phyloP scores from a whole-genome alignment of 2,113 vertebrate species.

The Perca schrenkii region DNA sequence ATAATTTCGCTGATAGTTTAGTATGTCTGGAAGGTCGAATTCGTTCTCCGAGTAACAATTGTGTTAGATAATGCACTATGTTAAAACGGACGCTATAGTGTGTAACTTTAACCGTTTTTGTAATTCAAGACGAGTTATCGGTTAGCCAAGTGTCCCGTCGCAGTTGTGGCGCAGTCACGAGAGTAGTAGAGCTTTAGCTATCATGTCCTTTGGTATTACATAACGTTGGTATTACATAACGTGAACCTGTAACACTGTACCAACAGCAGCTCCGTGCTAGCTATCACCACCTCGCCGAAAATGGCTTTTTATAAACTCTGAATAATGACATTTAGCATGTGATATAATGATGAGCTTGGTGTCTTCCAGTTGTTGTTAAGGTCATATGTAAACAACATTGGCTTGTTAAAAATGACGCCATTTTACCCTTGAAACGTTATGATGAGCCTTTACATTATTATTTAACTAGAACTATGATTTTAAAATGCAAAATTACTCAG shows the following conservation, averaged over 20 bases:
- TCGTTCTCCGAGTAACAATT: not conserved
- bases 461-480: too few relatives aligned
- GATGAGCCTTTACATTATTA: not conserved
- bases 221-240: conserved; percentile 52
- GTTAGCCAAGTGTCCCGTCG: rapidly evolving
- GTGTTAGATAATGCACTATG: rapidly evolving
- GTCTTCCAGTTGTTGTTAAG: not conserved
- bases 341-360: not conserved
- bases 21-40: not conserved
- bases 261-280: not conserved
- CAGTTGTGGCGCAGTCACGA: conserved; percentile 40
- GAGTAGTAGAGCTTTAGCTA: not conserved
- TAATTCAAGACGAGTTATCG: rapidly evolving
- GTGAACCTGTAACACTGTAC: too few relatives aligned
- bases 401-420: conserved; percentile 37
- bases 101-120: too few relatives aligned
- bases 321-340: rapidly evolving
- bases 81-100: too few relatives aligned
- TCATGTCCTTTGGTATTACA: conserved; percentile 42
- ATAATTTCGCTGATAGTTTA: rapidly evolving
- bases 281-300: not conserved
- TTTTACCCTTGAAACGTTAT: conserved; percentile 64
- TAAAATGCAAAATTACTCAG: too few relatives aligned
- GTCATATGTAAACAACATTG: conserved; percentile 3
- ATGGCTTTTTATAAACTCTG: too few relatives aligned